Evolutionary conservation across 2,888 invertebrate genomes (phyloP), one percentile per base, ranked within the genome.

Genomic region (Encarsia formosa): DNA sequence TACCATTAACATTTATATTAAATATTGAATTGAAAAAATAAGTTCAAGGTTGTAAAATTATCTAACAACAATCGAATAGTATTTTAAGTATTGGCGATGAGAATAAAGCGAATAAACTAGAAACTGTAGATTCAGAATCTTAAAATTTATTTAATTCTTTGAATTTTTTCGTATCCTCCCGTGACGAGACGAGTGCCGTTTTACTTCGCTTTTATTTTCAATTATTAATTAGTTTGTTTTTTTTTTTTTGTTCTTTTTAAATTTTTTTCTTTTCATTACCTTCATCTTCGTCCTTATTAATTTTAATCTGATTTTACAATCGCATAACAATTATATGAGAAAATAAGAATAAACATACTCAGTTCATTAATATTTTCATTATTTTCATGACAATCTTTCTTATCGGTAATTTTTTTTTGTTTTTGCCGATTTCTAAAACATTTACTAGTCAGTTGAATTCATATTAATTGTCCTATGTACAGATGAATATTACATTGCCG

Each of bases 391-490:
- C 63, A 47, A 59, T 60, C 46, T 41, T 44, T 53, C 29, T 49
- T 41, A 53, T 56, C 52, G 52, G 56, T 50, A 47, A 52, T 47
- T 22, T 56, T 50, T 41, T 42, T 39, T 51, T 34, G 11, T 37
- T 39, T 37, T 49, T 56, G 42, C 57, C 51, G 64, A 65, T 61
- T 62, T 56, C 64, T 67, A 68, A 64, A 65, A 68, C 65, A 65
- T 64, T 63, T 65, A 67, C 65, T 68, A 63, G 59, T 65, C 63
- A 62, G 58, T 67, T 66, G 61, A 69, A 66, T 64, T 66, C 56
- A 53, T 50, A 50, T 64, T 63, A 63, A 62, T 65, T 65, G 65
- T 68, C 63, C 68, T 70, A 71, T 71, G 63, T 71, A 70, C 71
- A 71, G 65, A 65, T 67, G 65, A 67, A 63, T 63, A 63, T 63